A percentile compares a stretch with the other conserved stretches of the same genome.
These are phyloP conservation scores for Alfaro cultratus DNA, from an alignment of 2,797 vertebrate genomes.

Conservation along the genomic window DNA sequence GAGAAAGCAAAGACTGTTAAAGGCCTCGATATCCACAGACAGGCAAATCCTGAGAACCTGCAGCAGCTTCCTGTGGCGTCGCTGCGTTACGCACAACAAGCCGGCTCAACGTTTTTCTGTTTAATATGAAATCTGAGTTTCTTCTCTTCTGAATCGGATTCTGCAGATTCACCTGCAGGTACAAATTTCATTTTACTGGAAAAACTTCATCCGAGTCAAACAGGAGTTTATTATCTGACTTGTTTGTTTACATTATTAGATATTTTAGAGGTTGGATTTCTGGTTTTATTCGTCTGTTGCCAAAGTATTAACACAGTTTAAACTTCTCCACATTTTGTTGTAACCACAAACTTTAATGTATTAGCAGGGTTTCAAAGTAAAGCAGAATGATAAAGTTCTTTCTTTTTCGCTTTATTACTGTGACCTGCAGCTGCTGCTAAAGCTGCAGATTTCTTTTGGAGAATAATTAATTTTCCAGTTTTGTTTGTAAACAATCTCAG, in stretches of 20 bases:
- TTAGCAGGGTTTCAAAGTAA: background rate
- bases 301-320: background rate
- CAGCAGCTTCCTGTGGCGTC: background rate
- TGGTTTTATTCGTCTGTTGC: background rate
- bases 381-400: background rate
- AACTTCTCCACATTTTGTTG: background rate
- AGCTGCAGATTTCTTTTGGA: background rate
- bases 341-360: background rate
- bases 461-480: background rate
- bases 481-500: background rate
- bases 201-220: too few species aligned
- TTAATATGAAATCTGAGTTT: background rate
- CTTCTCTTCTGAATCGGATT: background rate
- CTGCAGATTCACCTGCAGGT: background rate
- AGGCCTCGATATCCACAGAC: slow-evolving; percentile 49
- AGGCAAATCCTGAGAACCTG: background rate
- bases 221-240: too few species aligned
- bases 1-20: slow-evolving; percentile 42
- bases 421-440: background rate
- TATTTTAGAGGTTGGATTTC: too few species aligned
- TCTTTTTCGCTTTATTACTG: too few species aligned
- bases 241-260: too few species aligned
- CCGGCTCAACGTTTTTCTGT: background rate
- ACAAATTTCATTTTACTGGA: background rate
- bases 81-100: too few species aligned